Percentiles rank a stretch among this genome's conserved stretches.
Conservation (phyloP, 1,140 invertebrate species). For the Zaprionus ghesquierei region DNA sequence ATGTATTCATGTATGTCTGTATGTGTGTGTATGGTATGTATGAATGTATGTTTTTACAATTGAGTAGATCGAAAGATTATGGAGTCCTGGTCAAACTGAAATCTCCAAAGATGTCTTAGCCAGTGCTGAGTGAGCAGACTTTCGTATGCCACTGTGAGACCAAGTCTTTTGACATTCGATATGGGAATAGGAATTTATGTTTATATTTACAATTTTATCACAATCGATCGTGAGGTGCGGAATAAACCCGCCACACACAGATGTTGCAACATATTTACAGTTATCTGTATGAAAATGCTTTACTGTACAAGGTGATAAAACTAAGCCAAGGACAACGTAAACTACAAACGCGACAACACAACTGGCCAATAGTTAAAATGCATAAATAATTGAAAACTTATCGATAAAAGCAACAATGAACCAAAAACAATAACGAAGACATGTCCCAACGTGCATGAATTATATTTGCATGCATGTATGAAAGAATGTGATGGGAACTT, state of each 20-base stretch:
- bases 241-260: neutral
- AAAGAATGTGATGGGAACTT: conserved; percentile 7
- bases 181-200: neutral
- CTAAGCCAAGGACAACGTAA: neutral
- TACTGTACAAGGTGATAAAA: conserved; percentile 23
- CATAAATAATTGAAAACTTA: neutral
- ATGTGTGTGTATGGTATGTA: neutral
- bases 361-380: neutral
- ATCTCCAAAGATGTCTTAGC: neutral
- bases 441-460: neutral
- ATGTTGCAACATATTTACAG: neutral
- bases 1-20: conserved; percentile 6
- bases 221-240: neutral
- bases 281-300: neutral
- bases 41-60: neutral
- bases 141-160: neutral
- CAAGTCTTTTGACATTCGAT: neutral
- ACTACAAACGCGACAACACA: neutral
- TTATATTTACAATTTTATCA: neutral
- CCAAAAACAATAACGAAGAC: neutral
- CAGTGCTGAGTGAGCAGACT: neutral
- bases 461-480: neutral
- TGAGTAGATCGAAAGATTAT: neutral
- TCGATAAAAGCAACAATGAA: neutral
- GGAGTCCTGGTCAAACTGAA: neutral